Evolutionary conservation across 2,113 vertebrate species (phyloP).

Genomic region (Hypanus sabinus): DNA sequence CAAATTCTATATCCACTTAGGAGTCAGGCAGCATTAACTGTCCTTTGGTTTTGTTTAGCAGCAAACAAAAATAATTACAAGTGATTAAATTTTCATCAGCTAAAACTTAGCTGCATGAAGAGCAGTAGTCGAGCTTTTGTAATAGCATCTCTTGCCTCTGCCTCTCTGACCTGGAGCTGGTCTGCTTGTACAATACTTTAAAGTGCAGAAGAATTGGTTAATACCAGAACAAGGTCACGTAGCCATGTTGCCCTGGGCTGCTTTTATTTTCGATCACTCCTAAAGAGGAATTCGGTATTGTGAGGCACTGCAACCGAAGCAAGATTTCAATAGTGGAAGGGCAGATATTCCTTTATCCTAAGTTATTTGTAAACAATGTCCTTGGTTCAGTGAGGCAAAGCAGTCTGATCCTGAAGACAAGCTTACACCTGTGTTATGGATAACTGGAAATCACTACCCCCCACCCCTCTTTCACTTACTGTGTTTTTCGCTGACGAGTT

Average conservation of each 20-base stretch:
- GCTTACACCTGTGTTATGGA: constrained; percentile 33
- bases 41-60: constrained; percentile 10
- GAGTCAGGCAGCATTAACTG: neutral
- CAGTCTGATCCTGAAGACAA: constrained; percentile 26
- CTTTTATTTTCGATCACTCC: neutral
- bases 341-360: constrained; percentile 22
- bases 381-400: constrained; percentile 14
- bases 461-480: neutral
- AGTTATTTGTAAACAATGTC: constrained; percentile 32
- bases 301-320: neutral
- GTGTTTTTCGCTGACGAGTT: neutral
- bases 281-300: too few species aligned
- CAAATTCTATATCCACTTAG: neutral
- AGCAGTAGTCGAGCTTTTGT: neutral
- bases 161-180: neutral
- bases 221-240: neutral
- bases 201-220: neutral
- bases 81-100: constrained; percentile 23
- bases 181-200: neutral
- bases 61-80: constrained; percentile 29
- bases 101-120: neutral
- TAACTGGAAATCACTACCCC: neutral
- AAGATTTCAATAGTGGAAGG: neutral
- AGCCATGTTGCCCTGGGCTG: neutral
- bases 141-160: neutral